These are phyloP conservation scores for Vulpes ferrilata DNA, from an alignment of 2,113 vertebrate species.

Conservation along the genomic window DNA sequence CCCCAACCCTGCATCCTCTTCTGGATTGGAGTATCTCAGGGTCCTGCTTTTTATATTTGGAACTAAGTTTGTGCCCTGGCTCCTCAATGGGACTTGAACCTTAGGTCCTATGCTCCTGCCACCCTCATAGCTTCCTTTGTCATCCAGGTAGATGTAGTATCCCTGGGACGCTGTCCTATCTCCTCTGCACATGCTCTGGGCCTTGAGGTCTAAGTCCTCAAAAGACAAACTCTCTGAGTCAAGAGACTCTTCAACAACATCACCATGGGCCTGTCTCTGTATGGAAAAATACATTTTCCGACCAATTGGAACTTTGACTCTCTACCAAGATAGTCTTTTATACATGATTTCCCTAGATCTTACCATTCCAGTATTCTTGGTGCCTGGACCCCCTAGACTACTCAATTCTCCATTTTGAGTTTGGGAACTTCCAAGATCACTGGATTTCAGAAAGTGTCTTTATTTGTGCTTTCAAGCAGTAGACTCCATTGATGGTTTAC, in stretches of 20 bases:
- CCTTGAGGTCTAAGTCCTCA: not conserved
- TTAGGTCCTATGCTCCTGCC: not conserved
- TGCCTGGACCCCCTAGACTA: not conserved
- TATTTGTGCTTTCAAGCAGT: not conserved
- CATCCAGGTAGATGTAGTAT: not conserved
- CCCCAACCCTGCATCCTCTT: not conserved
- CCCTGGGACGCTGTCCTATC: not conserved
- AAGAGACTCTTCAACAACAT: not conserved
- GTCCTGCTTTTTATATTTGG: not conserved
- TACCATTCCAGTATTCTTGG: fast-evolving
- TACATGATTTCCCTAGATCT: not conserved
- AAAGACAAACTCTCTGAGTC: not conserved
- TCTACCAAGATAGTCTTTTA: not conserved
- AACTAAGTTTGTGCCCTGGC: not conserved
- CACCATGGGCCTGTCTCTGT: not conserved
- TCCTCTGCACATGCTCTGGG: not conserved
- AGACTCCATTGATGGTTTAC: not conserved
- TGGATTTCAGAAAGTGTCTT: not conserved
- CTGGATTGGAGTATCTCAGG: not conserved
- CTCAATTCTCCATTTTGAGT: not conserved
- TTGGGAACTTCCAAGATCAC: not conserved
- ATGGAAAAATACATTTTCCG: not conserved
- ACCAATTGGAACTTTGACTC: not conserved
- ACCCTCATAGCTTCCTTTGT: not conserved
- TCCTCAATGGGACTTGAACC: not conserved